Evolutionary conservation across 2,888 invertebrate species (phyloP).

Genomic region (Ennomos fuscantarius): DNA sequence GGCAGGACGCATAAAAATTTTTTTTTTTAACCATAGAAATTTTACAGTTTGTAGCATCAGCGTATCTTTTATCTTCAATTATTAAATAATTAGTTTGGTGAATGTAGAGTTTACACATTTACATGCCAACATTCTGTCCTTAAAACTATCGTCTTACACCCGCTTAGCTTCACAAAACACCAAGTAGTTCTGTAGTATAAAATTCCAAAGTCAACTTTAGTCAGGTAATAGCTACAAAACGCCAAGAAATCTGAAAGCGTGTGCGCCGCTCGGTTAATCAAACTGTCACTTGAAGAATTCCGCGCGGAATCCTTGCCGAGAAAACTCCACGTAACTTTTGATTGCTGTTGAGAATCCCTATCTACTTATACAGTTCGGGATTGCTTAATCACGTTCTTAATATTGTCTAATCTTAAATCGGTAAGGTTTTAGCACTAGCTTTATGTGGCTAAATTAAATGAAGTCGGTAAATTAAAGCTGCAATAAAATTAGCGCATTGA

Average conservation of each 20-base stretch:
- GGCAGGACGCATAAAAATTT: slow-evolving; percentile 59
- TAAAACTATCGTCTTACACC: slow-evolving; percentile 3
- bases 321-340: slow-evolving; percentile 82
- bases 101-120: no score
- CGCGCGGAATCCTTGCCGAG: slow-evolving; percentile 79
- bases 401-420: slow-evolving; percentile 45
- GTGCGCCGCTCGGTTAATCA: slow-evolving; percentile 83
- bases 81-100: slow-evolving; percentile 41
- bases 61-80: slow-evolving; percentile 67
- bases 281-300: slow-evolving; percentile 85
- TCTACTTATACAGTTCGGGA: slow-evolving; percentile 74
- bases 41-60: slow-evolving; percentile 71
- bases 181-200: slow-evolving; percentile 44
- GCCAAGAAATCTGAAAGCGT: slow-evolving; percentile 78
- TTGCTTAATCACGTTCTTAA: slow-evolving; percentile 74
- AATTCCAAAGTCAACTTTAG: slow-evolving; percentile 63
- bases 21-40: slow-evolving; percentile 57
- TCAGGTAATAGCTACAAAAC: slow-evolving; percentile 70
- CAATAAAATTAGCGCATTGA: slow-evolving; percentile 63
- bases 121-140: neutral
- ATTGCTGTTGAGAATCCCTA: slow-evolving; percentile 77
- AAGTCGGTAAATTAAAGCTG: slow-evolving; percentile 43
- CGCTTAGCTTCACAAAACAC: slow-evolving; percentile 1
- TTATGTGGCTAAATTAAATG: neutral
- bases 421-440: slow-evolving; percentile 33